Evolutionary conservation across 1,140 invertebrate genomes (phyloP).

Genomic region (Drosophila sturtevanti): DNA sequence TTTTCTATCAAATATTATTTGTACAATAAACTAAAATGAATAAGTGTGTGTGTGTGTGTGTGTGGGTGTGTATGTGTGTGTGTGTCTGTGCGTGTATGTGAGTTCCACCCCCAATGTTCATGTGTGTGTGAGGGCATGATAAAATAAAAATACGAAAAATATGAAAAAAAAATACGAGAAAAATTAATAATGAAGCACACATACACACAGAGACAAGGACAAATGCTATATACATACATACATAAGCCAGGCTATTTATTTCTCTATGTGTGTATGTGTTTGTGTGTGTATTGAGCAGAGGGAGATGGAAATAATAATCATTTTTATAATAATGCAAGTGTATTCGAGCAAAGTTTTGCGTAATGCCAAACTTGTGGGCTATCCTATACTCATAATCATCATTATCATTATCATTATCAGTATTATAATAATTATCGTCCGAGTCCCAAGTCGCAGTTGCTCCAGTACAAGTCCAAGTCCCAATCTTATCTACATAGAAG

Average conservation of each 20-base stretch:
- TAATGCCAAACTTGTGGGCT: slow-evolving; percentile 17
- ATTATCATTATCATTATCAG: slow-evolving; percentile 41
- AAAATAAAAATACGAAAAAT: slow-evolving; percentile 81
- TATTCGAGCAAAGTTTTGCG: slow-evolving; percentile 55
- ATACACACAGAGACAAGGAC: slow-evolving; percentile 63
- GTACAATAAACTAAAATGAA: slow-evolving; percentile 70
- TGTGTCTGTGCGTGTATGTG: slow-evolving; percentile 47
- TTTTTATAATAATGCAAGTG: slow-evolving; percentile 81
- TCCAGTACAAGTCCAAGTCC: background rate
- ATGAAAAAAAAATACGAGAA: slow-evolving; percentile 71
- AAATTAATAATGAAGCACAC: slow-evolving; percentile 79
- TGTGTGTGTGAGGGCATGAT: slow-evolving; percentile 50
- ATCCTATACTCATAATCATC: slow-evolving; percentile 20
- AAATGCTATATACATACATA: slow-evolving; percentile 50
- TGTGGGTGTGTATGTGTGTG: slow-evolving; percentile 45
- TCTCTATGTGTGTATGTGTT: slow-evolving; percentile 15
- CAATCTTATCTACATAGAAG: slow-evolving; percentile 34
- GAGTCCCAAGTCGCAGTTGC: too few species aligned
- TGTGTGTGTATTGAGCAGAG: slow-evolving; percentile 15
- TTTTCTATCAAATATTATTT: slow-evolving; percentile 79
- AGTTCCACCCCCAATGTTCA: slow-evolving; percentile 59
- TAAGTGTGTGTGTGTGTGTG: slow-evolving; percentile 36
- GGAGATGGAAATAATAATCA: slow-evolving; percentile 69
- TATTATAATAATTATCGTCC: slow-evolving; percentile 23
- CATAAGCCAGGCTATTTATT: slow-evolving; percentile 48